These are phyloP conservation scores for Leptinotarsa peninsularis DNA, from an alignment of 2,888 invertebrate genomes.

Conservation along the genomic window DNA sequence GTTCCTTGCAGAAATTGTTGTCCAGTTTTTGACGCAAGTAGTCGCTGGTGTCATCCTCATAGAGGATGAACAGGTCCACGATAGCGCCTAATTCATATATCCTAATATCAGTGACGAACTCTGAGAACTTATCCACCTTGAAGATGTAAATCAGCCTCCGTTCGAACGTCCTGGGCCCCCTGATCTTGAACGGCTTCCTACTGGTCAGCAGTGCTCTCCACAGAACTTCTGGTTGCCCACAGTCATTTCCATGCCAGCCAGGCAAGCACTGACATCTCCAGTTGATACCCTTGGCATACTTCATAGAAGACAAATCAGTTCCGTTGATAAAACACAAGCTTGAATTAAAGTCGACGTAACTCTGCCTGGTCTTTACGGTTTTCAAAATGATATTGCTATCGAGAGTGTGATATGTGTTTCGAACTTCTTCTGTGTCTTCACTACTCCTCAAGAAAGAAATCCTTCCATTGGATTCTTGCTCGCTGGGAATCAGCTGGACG, in stretches of 20 bases:
- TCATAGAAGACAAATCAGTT: conserved; percentile 64
- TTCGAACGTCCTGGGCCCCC: conserved; percentile 65
- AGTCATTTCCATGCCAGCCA: conserved; percentile 76
- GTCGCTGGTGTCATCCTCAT: conserved; percentile 64
- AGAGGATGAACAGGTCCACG: conserved; percentile 76
- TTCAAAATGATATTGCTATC: conserved; percentile 54
- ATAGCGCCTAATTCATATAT: conserved; percentile 71
- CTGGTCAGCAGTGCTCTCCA: conserved; percentile 75
- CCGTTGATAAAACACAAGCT: conserved; percentile 65
- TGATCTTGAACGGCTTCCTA: conserved; percentile 66
- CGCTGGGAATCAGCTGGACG: conserved; percentile 52
- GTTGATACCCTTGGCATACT: conserved; percentile 57
- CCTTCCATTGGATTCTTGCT: conserved; percentile 35
- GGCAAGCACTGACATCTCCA: conserved; percentile 70
- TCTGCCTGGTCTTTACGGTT: conserved; percentile 52
- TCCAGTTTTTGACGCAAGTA: conserved; percentile 66
- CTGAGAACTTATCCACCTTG: conserved; percentile 68
- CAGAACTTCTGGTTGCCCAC: conserved; percentile 76
- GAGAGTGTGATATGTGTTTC: conserved; percentile 59
- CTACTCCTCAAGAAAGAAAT: conserved; percentile 46
- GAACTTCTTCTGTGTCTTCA: conserved; percentile 41
- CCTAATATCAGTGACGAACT: conserved; percentile 72
- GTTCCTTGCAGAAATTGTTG: conserved; percentile 67
- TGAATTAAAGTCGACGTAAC: conserved; percentile 64
- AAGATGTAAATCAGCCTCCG: conserved; percentile 72